A percentile compares a stretch with the other conserved stretches of the same genome.
Conservation (phyloP, 2,888 invertebrate species). For the Cephus spinipes region DNA sequence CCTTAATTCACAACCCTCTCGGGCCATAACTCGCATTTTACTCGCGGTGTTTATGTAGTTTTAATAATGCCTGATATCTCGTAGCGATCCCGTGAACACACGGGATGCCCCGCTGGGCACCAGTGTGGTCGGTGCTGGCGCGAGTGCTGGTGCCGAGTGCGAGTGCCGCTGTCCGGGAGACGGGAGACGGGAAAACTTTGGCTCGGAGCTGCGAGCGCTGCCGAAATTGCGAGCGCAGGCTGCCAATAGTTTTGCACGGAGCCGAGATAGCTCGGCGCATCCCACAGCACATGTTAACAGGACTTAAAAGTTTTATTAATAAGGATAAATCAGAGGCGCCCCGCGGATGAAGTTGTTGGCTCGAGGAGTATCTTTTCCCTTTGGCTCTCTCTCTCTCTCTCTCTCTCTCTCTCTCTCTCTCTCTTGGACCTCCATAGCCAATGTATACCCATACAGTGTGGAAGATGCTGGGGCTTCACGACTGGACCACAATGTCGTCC, state of each 20-base stretch:
- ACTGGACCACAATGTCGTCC: background rate
- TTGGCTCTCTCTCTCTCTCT: no score
- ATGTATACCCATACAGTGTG: background rate
- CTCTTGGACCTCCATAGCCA: background rate
- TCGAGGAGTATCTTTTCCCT: background rate
- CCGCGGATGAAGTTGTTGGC: constrained; percentile 62
- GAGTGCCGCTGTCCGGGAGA: constrained; percentile 1
- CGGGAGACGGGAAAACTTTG: no score
- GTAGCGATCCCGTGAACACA: constrained; percentile 43
- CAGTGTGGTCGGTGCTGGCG: constrained; percentile 43
- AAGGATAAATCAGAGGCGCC: constrained; percentile 65
- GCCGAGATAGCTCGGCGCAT: constrained; percentile 1
- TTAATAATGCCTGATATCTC: constrained; percentile 65
- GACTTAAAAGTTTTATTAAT: constrained; percentile 64
- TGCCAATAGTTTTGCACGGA: constrained; percentile 11
- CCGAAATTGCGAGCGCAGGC: background rate
- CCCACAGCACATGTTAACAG: constrained; percentile 59
- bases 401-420: background rate
- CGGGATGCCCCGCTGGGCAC: constrained; percentile 42
- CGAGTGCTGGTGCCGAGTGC: constrained; percentile 11
- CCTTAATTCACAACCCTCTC: constrained; percentile 60
- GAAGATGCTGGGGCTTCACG: background rate
- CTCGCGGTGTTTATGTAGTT: constrained; percentile 63
- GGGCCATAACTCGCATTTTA: constrained; percentile 60
- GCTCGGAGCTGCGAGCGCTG: background rate